Base-by-base conservation (phyloP, 2,888 invertebrate genomes). In the Hoplodrina ambigua region DNA sequence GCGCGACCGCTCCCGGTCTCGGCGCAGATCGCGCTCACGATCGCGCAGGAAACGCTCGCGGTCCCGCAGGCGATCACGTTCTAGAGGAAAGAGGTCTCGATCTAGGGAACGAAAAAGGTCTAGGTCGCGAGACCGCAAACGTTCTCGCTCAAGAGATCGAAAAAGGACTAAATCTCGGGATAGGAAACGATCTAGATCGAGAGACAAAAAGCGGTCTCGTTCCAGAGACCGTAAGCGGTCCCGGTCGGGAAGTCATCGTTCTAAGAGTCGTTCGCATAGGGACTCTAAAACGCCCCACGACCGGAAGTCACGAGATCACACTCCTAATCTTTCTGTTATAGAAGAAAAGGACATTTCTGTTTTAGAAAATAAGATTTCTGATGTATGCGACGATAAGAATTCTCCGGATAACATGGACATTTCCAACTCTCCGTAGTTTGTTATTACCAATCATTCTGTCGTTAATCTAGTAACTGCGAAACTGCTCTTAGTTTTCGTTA, bases 401-500 rank as follows among this genome's bases (percentile, higher is more conserved):
- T 97, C 97, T 17, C 96, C 97, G 2, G 97, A 97, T 91, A 97
- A 97, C 89, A 97, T 98, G 98, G 98, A 98, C 90, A 98, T 98
- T 91, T 97, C 97, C 19, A 97, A 97, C 92, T 97, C 97, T 71
- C 98, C 98, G 66, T 97, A 96, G 84, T 79, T 73, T 61, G 58
- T 77, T 33, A 71, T 46, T 10, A 33, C 57, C 55, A 25, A 55
- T 64, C 25, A 49, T 44, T 53, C n/a, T 20, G 30, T 64, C 13
- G 30, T 53, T 55, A 50, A 66, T 49, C 17, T 62, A 37, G 41
- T 63, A 20, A 66, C 37, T 50, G 33, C 56, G 56, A 15, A 66
- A 63, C 33, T 46, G 50, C 20, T 49, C 46, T 58, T 58, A 53
- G 52, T 75, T 62, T 49, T 11, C n/a, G 41, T 53, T 10, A 37